These are phyloP conservation scores for Sthenelais limicola DNA, from an alignment of 2,888 invertebrate species.

Conservation along the genomic window DNA sequence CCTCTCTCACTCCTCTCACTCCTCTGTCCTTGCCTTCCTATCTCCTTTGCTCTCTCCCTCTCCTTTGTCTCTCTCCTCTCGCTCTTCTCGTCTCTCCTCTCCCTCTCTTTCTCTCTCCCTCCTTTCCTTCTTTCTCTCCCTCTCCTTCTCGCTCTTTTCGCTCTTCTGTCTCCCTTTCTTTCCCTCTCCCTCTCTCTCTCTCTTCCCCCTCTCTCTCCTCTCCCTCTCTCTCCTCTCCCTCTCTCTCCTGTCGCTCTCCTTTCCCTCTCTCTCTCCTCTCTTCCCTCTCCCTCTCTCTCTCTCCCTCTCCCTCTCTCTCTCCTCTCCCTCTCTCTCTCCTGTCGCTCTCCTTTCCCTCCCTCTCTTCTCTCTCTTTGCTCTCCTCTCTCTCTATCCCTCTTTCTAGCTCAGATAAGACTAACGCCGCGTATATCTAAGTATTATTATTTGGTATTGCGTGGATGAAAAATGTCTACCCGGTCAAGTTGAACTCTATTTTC, in stretches of 20 bases:
- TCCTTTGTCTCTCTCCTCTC: background rate
- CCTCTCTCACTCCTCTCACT: background rate
- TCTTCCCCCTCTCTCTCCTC: background rate
- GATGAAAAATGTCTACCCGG: too few species aligned
- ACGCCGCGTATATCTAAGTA: too few species aligned
- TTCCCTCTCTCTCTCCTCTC: background rate
- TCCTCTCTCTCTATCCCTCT: too few species aligned
- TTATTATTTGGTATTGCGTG: too few species aligned
- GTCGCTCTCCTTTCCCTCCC: too few species aligned
- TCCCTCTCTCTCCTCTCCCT: background rate
- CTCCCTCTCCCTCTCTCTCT: background rate
- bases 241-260: background rate
- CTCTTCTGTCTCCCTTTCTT: background rate
- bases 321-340: background rate
- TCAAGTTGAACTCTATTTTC: too few species aligned
- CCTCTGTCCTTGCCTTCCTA: constrained; percentile 1
- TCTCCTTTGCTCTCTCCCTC: background rate
- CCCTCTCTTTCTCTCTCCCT: background rate
- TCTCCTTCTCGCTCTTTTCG: background rate
- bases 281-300: background rate
- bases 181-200: constrained; percentile 10
- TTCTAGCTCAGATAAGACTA: too few species aligned
- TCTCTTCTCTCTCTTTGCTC: too few species aligned
- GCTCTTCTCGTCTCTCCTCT: background rate
- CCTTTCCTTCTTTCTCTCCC: background rate